phyloP scores from a whole-genome alignment of 2,888 invertebrate species.

The Hypena proboscidalis region DNA sequence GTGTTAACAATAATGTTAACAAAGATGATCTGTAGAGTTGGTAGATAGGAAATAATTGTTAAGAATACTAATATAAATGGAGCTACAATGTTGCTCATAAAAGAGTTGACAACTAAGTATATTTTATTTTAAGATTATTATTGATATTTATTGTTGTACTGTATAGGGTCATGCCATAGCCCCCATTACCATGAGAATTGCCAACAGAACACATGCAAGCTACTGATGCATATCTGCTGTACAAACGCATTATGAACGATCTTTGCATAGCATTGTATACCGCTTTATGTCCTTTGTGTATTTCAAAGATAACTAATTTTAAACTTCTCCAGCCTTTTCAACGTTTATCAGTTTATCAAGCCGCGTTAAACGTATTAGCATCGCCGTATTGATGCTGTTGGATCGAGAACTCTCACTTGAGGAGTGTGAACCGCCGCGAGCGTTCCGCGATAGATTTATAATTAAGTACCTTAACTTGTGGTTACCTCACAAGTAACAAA shows the following conservation, averaged over 20 bases:
- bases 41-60: no score
- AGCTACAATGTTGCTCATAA: slow-evolving; percentile 1
- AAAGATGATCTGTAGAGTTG: no score
- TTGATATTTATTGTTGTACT: no score
- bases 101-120: not conserved
- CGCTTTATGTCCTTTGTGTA: slow-evolving; percentile 22
- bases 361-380: slow-evolving; percentile 24
- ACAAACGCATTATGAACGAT: slow-evolving; percentile 34
- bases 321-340: slow-evolving; percentile 25
- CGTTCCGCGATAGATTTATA: slow-evolving; percentile 32
- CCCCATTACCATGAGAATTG: slow-evolving; percentile 68
- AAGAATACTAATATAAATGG: not conserved
- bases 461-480: slow-evolving; percentile 44
- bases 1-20: not conserved
- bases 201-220: slow-evolving; percentile 44
- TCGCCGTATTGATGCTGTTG: slow-evolving; percentile 17
- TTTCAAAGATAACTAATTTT: slow-evolving; percentile 32
- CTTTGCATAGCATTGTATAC: slow-evolving; percentile 35
- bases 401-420: slow-evolving; percentile 24
- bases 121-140: no score
- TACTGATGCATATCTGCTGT: slow-evolving; percentile 59
- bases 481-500: slow-evolving; percentile 46
- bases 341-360: slow-evolving; percentile 26
- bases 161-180: slow-evolving; percentile 51
- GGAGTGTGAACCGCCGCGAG: slow-evolving; percentile 39